Evolutionary conservation across 2,888 invertebrate species (phyloP), one percentile per base, ranked within the genome.

Genomic region (Chaitophorus viminalis): DNA sequence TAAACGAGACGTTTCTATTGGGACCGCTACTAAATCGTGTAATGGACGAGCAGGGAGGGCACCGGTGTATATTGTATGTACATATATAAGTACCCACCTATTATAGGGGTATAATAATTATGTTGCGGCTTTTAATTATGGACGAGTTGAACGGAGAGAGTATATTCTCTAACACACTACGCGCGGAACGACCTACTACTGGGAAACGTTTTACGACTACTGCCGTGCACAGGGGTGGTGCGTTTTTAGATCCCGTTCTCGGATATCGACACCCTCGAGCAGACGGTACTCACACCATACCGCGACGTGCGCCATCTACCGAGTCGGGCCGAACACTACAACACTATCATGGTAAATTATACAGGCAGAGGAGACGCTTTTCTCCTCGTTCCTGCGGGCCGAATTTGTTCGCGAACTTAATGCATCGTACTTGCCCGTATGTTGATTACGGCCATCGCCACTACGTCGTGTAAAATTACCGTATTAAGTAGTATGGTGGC

Each of bases 191-290:
- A 60, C 74, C 54, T n/a, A 82, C 82, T 82, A 82, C n/a, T 74
- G 54, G n/a, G n/a, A 18, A 74, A 74, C 54, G 46, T 25, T 82
- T 18, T 52, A 82, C 72, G 33, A 74, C 82, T 75, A 83, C 83
- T 25, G 33, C 82, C 6, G 60, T 31, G 52, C 31, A 18, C 18
- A 74, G 60, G 74, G 83, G 83, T 72, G 83, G 46, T 82, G n/a
- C n/a, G 74, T 36, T 31, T 74, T 82, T 36, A 60, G 74, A 60
- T n/a, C 72, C 83, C 36, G 74, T 60, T 36, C 83, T 83, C 6
- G 83, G 74, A 74, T 83, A 60, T 83, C 74, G 74, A 60, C 83
- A 83, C 83, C 54, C 82, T 25, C 75, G 70, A 21, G 14, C 31
- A 52, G 54, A 78, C 68, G 4, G 29, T 60, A 36, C 33, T n/a